Conservation (phyloP, 2,113 vertebrate genomes). For the Scolopax mira region DNA sequence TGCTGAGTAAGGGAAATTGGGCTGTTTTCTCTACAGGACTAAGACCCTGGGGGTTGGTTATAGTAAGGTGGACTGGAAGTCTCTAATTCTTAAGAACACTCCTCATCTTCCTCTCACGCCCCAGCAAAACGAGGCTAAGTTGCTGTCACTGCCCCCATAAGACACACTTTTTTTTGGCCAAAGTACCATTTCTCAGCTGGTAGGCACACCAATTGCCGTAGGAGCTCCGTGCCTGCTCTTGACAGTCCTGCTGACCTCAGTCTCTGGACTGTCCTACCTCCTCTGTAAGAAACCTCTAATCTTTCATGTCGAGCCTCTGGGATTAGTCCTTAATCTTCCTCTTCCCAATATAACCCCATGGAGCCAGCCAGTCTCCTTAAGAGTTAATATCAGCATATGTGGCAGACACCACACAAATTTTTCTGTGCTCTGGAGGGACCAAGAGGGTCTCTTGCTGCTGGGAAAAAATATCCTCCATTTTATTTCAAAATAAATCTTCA, state of each 20-base stretch:
- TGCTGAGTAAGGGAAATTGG: not conserved
- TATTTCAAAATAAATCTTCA: not conserved
- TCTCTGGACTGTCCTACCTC: not conserved
- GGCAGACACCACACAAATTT: not conserved
- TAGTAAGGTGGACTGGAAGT: not conserved
- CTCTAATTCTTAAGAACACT: not conserved
- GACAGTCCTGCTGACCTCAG: not conserved
- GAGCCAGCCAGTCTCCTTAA: not conserved
- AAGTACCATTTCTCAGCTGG: not conserved
- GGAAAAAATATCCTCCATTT: not conserved
- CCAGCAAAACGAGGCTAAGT: not conserved
- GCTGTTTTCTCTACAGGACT: not conserved
- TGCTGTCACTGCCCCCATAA: not conserved
- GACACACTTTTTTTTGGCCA: not conserved
- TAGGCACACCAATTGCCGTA: not conserved
- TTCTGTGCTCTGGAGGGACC: not conserved
- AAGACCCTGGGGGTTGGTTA: not conserved
- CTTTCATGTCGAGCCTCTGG: not conserved
- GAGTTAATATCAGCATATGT: not conserved
- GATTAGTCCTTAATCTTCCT: not conserved
- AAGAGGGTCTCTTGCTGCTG: not conserved
- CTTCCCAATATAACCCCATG: not conserved
- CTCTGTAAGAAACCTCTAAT: not conserved
- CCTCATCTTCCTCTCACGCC: not conserved
- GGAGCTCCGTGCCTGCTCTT: not conserved